A percentile compares a stretch with the other conserved stretches of the same genome.
phyloP scores from a whole-genome alignment of 2,888 invertebrate species.

The Drosophila barbarae region DNA sequence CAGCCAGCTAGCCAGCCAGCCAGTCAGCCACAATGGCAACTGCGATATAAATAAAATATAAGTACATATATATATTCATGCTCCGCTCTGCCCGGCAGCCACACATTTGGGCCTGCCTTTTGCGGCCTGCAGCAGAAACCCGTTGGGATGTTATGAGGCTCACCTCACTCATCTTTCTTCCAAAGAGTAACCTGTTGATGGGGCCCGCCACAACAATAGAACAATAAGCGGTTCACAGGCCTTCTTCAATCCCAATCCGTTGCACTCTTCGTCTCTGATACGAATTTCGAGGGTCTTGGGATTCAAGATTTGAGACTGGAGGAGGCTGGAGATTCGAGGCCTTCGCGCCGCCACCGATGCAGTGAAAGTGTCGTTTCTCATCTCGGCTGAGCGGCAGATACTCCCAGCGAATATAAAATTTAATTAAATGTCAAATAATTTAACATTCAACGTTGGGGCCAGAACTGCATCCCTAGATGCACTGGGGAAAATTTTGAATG shows the following conservation, averaged over 20 bases:
- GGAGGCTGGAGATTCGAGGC: conserved; percentile 12
- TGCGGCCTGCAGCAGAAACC: conserved; percentile 55
- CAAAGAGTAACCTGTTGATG: conserved; percentile 55
- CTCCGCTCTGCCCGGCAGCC: conserved; percentile 34
- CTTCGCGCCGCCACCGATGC: conserved; percentile 38
- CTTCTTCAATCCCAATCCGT: conserved; percentile 23
- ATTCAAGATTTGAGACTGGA: background rate
- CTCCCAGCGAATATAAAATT: conserved; percentile 42
- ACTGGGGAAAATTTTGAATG: background rate
- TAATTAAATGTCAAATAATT: conserved; percentile 74
- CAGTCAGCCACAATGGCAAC: conserved; percentile 41
- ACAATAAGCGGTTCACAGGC: conserved; percentile 47
- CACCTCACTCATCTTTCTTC: conserved; percentile 59
- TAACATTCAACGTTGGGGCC: conserved; percentile 44
- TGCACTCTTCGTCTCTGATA: conserved; percentile 33
- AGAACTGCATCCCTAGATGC: conserved; percentile 56
- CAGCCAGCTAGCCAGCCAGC: conserved; percentile 16
- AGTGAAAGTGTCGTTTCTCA: conserved; percentile 72
- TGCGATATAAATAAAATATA: conserved; percentile 69
- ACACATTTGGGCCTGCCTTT: conserved; percentile 46
- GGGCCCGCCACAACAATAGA: conserved; percentile 53
- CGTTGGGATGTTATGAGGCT: conserved; percentile 63
- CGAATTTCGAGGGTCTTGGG: conserved; percentile 4
- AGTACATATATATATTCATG: conserved; percentile 29
- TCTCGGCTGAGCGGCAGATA: conserved; percentile 42